A percentile compares a stretch with the other conserved stretches of the same genome.
Conservation (phyloP, 2,888 invertebrate species). For the Chrysodeixis includens region DNA sequence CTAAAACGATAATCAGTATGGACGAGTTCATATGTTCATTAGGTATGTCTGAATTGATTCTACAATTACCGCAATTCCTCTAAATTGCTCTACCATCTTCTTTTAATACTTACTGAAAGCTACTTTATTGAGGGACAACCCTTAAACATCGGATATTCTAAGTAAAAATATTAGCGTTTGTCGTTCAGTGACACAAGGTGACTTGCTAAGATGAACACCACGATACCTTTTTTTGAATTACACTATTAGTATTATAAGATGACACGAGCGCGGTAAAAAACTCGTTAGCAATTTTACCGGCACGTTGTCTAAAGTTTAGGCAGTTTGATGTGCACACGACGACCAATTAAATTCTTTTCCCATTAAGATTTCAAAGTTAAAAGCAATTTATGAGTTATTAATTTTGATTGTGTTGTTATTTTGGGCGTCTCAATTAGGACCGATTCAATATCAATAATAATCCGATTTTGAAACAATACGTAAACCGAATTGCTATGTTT, state of each 20-base stretch:
- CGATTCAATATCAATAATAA: too few species aligned
- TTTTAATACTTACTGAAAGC: background rate
- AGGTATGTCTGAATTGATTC: too few species aligned
- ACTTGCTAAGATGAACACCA: constrained; percentile 44
- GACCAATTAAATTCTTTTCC: constrained; percentile 14
- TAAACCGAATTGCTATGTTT: too few species aligned
- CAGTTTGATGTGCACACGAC: constrained; percentile 10
- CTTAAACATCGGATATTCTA: constrained; percentile 14
- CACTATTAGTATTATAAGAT: constrained; percentile 20
- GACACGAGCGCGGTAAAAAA: constrained; percentile 29
- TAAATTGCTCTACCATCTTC: too few species aligned
- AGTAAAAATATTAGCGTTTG: constrained; percentile 42
- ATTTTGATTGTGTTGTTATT: background rate
- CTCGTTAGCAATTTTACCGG: constrained; percentile 22
- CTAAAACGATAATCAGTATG: too few species aligned
- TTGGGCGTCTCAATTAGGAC: background rate
- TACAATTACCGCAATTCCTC: too few species aligned
- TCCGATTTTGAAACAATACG: too few species aligned
- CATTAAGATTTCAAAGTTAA: background rate
- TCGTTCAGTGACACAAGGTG: constrained; percentile 52
- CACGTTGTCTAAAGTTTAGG: constrained; percentile 23
- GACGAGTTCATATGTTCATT: too few species aligned
- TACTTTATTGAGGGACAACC: constrained; percentile 13
- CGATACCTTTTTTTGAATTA: constrained; percentile 26
- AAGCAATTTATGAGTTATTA: constrained; percentile 13